These are phyloP conservation scores for Drosophila eohydei DNA, from an alignment of 2,888 invertebrate species.

Conservation along the genomic window DNA sequence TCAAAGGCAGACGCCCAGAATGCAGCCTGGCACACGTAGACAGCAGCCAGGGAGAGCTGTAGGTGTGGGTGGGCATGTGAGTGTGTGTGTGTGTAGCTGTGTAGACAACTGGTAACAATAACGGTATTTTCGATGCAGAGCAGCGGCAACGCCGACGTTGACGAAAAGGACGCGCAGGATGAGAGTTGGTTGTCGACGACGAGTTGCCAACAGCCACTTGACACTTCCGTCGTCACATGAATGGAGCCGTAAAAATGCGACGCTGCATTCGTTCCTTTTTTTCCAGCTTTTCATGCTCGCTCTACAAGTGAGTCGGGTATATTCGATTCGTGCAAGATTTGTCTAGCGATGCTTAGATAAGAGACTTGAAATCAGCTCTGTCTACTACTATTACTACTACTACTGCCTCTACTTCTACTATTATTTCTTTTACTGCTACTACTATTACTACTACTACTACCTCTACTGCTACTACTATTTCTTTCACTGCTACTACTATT, in stretches of 20 bases:
- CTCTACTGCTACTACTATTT: too few species aligned
- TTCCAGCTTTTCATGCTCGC: conserved; percentile 20
- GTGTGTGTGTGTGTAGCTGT: conserved; percentile 36
- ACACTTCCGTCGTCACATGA: conserved; percentile 81
- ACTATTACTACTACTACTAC: too few species aligned
- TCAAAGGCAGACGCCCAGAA: conserved; percentile 70
- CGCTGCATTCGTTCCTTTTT: conserved; percentile 61
- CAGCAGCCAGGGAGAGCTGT: conserved; percentile 17
- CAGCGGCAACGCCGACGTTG: conserved; percentile 50
- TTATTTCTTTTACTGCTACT: too few species aligned
- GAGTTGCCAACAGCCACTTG: conserved; percentile 81
- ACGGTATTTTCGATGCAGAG: conserved; percentile 78
- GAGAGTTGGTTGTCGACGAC: conserved; percentile 74
- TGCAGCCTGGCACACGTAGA: conserved; percentile 64
- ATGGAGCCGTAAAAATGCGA: conserved; percentile 81
- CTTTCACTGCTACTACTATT: too few species aligned
- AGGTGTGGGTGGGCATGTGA: conserved; percentile 1
- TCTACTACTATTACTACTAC: too few species aligned
- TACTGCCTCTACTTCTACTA: too few species aligned
- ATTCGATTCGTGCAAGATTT: neutral
- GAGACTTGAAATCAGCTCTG: neutral
- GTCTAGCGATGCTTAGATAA: neutral
- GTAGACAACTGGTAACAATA: conserved; percentile 79
- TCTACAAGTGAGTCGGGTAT: neutral
- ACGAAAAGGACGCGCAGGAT: conserved; percentile 74